Evolutionary conservation across 2,797 vertebrate species (phyloP), one percentile per base, ranked within the genome.

Genomic region (Limnodromus scolopaceus): DNA sequence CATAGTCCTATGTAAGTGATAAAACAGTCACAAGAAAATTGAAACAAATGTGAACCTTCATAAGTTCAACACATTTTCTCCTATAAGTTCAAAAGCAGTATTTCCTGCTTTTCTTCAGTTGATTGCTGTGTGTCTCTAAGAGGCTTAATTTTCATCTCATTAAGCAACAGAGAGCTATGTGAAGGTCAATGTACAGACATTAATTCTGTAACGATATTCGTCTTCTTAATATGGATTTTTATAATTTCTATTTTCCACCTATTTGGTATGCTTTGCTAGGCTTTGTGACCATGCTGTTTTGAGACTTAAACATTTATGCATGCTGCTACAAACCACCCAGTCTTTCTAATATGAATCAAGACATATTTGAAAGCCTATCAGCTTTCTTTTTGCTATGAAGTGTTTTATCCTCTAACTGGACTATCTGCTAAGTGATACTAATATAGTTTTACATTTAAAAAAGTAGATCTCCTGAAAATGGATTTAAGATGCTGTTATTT

Each of bases 61-160:
- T 14, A 80, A 51, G 27, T 61, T 77, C 65, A 74, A 71, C 19
- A 85, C 0, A 2, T 77, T 83, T 94, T 68, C 55, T 87, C 30
- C 20, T 43, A 0, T 36, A 54, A 71, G 49, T 75, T 87, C 38
- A 72, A 88, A 58, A 81, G 53, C n/a, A 55, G 0, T 89, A 27
- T 60, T 91, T 83, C 27, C 48, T 54, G 30, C 45, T 78, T 93
- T 85, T 65, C 30, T 76, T 91, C 55, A 18, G 38, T 8, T 81
- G 57, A 72, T 48, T 84, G 71, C 81, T 74, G 1, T 58, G 23
- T 71, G 41, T 77, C 34, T 87, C 55, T 81, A 81, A 93, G 76
- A 93, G 38, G 76, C 76, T 92, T 93, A 85, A 74, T 87, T 92
- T 96, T 95, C 57, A 78, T 91, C 53, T 95, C 66, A 84, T 13